phyloP scores from a whole-genome alignment of 2,888 invertebrate species.

The Luperina testacea region DNA sequence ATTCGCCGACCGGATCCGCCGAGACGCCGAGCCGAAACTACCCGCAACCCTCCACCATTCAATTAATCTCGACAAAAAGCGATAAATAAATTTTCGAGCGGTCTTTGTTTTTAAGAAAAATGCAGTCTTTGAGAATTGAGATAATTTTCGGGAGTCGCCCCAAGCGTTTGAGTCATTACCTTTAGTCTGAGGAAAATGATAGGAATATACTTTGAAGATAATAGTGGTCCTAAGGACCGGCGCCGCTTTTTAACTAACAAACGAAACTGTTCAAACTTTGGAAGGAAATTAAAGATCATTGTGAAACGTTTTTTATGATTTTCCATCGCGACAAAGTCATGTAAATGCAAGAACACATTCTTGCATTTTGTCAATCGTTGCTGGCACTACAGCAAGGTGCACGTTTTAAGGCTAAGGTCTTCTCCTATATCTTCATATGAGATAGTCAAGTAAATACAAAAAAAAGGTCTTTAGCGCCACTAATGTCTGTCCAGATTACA shows the following conservation, averaged over 20 bases:
- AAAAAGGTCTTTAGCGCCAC: background rate
- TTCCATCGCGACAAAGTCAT: too few relatives aligned
- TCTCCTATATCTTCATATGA: background rate
- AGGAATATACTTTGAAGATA: conserved; percentile 44
- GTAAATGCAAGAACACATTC: too few relatives aligned
- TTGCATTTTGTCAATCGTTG: background rate
- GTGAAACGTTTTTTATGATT: conserved; percentile 1
- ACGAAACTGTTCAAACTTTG: conserved; percentile 20
- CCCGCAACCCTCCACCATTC: conserved; percentile 78
- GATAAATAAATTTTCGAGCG: conserved; percentile 82
- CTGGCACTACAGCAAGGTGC: background rate
- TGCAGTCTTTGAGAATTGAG: conserved; percentile 70
- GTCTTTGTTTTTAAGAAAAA: conserved; percentile 79
- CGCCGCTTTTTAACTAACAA: conserved; percentile 47
- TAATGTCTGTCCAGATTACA: background rate
- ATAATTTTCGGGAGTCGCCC: conserved; percentile 60
- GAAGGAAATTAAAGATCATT: conserved; percentile 3
- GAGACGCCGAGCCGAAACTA: conserved; percentile 81
- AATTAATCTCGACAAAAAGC: conserved; percentile 82
- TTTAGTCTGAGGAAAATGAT: conserved; percentile 43
- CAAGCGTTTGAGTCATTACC: conserved; percentile 54
- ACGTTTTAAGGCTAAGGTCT: background rate
- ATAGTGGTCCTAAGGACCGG: conserved; percentile 49
- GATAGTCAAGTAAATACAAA: background rate
- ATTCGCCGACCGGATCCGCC: conserved; percentile 82